Conservation (phyloP, 2,888 invertebrate species). For the Aporophyla lueneburgensis region DNA sequence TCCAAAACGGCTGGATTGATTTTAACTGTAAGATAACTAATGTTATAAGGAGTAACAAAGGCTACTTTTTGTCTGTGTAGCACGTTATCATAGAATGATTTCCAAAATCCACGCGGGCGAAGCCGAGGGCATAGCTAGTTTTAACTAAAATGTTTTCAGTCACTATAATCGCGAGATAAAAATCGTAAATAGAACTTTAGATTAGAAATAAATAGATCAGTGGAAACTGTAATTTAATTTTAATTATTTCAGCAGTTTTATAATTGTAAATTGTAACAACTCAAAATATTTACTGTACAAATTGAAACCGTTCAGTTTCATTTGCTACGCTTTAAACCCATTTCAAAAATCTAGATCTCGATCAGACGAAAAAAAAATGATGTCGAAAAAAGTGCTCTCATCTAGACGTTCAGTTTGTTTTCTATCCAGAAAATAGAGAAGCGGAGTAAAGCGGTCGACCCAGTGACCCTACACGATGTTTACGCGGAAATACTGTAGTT, state of each 20-base stretch:
- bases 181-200: too few species aligned
- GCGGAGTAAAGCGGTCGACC: conserved; percentile 40
- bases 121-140: too few species aligned
- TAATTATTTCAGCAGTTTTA: not conserved
- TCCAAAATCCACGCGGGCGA: too few species aligned
- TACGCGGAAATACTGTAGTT: conserved; percentile 55
- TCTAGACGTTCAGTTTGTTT: conserved; percentile 31
- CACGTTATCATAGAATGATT: too few species aligned
- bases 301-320: conserved; percentile 2
- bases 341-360: conserved; percentile 28
- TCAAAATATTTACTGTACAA: not conserved
- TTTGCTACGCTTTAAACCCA: conserved; percentile 17
- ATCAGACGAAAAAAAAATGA: conserved; percentile 2
- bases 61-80: too few species aligned
- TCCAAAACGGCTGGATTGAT: too few species aligned
- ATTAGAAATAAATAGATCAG: too few species aligned
- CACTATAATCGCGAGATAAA: too few species aligned
- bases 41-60: too few species aligned
- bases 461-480: conserved; percentile 55
- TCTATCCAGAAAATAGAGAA: conserved; percentile 33
- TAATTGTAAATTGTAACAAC: not conserved
- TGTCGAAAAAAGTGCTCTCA: conserved; percentile 5
- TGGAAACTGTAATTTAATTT: too few species aligned
- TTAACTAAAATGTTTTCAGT: too few species aligned
- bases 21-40: too few species aligned